These are phyloP conservation scores for Blennius ocellaris DNA, from an alignment of 2,113 vertebrate species.

Conservation along the genomic window DNA sequence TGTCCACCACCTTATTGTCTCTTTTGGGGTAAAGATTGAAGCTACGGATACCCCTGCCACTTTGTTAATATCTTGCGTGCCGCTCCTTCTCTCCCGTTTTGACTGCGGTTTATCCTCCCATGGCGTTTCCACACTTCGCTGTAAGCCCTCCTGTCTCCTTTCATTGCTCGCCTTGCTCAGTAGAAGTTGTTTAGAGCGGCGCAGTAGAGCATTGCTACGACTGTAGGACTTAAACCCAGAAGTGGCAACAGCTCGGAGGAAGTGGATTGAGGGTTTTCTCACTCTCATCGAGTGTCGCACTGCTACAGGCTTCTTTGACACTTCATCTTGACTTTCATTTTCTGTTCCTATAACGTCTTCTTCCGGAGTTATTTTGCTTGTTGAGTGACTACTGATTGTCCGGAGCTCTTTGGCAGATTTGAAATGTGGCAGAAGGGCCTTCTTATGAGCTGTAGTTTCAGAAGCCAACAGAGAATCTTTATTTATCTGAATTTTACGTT, in stretches of 20 bases:
- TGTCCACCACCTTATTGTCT: conserved; percentile 92
- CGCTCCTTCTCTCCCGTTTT: conserved; percentile 20
- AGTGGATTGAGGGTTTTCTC: conserved; percentile 88
- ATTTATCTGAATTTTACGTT: conserved; percentile 90
- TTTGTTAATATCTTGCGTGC: conserved; percentile 68
- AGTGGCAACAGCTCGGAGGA: conserved; percentile 89
- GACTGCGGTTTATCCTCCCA: conserved; percentile 21
- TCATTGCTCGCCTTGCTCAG: conserved; percentile 86
- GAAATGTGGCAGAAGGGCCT: conserved; percentile 53
- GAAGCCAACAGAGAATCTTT: conserved; percentile 78
- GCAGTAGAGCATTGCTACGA: conserved; percentile 87
- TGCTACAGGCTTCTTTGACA: conserved; percentile 64
- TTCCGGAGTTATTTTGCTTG: conserved; percentile 27
- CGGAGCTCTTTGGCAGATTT: conserved; percentile 70
- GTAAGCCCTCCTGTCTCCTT: conserved; percentile 74
- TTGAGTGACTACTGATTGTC: conserved; percentile 61
- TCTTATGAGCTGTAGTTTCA: conserved; percentile 44
- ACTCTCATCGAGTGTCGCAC: conserved; percentile 89
- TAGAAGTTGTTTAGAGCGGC: conserved; percentile 88
- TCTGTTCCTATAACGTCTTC: conserved; percentile 36
- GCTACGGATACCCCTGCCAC: conserved; percentile 84
- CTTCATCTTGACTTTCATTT: conserved; percentile 22
- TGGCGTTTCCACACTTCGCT: conserved; percentile 50
- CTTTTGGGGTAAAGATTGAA: conserved; percentile 86
- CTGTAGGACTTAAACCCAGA: conserved; percentile 87